These are phyloP conservation scores for Troides oblongomaculatus DNA, from an alignment of 2,888 invertebrate genomes.

Conservation along the genomic window DNA sequence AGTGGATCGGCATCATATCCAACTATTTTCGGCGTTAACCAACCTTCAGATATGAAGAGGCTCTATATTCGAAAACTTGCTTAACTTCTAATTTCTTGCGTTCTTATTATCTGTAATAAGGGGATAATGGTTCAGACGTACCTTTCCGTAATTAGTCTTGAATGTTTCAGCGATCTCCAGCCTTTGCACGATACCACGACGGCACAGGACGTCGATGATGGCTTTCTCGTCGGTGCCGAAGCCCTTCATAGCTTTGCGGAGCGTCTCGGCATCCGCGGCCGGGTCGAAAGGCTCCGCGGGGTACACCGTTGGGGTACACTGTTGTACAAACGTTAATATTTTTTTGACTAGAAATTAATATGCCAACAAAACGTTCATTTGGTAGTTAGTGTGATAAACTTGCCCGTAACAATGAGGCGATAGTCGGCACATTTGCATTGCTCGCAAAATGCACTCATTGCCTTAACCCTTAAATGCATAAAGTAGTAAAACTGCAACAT, in stretches of 20 bases:
- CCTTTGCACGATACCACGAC: slow-evolving; percentile 93
- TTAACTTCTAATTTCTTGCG: background rate
- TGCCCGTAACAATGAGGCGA: too few relatives aligned
- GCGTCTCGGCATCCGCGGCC: slow-evolving; percentile 89
- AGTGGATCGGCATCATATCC: too few relatives aligned
- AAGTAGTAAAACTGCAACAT: too few relatives aligned
- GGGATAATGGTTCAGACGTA: slow-evolving; percentile 52
- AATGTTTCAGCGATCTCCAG: slow-evolving; percentile 94
- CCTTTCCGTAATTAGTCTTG: slow-evolving; percentile 95
- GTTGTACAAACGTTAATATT: slow-evolving; percentile 34
- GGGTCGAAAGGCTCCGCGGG: slow-evolving; percentile 93
- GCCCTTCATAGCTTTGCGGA: slow-evolving; percentile 95
- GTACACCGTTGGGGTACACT: slow-evolving; percentile 94
- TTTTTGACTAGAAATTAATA: background rate
- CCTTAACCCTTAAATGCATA: too few relatives aligned
- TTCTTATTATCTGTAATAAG: background rate
- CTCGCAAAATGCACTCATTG: too few relatives aligned
- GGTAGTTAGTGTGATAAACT: background rate
- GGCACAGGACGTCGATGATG: slow-evolving; percentile 93
- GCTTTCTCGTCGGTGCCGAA: slow-evolving; percentile 95
- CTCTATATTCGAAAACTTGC: background rate
- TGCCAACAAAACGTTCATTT: background rate
- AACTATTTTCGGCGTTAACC: too few relatives aligned
- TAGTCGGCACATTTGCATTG: too few relatives aligned
- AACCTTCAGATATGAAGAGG: background rate